Evolutionary conservation across 2,888 invertebrate species (phyloP).

Genomic region (Tetragnatha montana): DNA sequence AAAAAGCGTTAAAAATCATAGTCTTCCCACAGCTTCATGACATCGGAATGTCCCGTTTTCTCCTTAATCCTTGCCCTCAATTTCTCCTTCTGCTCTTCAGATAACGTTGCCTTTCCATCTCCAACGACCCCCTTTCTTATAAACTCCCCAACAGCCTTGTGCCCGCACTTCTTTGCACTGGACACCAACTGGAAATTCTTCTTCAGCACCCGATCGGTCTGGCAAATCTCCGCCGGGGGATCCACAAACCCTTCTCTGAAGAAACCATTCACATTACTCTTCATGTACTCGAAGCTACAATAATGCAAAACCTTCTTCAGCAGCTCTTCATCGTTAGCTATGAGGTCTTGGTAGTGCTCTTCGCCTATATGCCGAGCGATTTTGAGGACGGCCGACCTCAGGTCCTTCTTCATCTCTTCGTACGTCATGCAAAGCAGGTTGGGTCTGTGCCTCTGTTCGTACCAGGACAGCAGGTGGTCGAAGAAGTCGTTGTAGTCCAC

Average conservation of each 20-base stretch:
- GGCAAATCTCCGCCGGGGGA: not conserved
- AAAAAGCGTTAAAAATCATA: not conserved
- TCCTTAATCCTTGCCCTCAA: conserved; percentile 30
- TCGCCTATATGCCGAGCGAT: conserved; percentile 72
- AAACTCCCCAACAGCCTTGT: conserved; percentile 33
- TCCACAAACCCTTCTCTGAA: not conserved
- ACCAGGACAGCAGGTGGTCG: conserved; percentile 68
- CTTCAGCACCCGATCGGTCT: conserved; percentile 23
- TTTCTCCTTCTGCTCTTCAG: conserved; percentile 36
- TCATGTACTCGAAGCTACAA: conserved; percentile 67
- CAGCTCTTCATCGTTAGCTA: conserved; percentile 18
- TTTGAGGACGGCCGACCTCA: conserved; percentile 63
- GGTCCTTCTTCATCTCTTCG: conserved; percentile 76
- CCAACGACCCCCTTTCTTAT: conserved; percentile 75
- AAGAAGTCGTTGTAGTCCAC: conserved; percentile 72
- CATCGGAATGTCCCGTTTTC: conserved; percentile 54
- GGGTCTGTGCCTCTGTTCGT: conserved; percentile 72
- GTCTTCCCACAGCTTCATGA: conserved; percentile 54
- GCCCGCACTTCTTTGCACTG: conserved; percentile 23
- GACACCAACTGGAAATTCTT: not conserved
- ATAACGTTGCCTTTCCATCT: conserved; percentile 75
- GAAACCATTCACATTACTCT: conserved; percentile 9
- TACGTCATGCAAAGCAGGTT: conserved; percentile 76
- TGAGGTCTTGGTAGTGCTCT: conserved; percentile 24
- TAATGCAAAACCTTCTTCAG: conserved; percentile 41